Percentiles rank a stretch among this genome's conserved stretches.
Evolutionary conservation across 2,888 invertebrate genomes (phyloP).

Genomic region (Podotricha telesiphe): DNA sequence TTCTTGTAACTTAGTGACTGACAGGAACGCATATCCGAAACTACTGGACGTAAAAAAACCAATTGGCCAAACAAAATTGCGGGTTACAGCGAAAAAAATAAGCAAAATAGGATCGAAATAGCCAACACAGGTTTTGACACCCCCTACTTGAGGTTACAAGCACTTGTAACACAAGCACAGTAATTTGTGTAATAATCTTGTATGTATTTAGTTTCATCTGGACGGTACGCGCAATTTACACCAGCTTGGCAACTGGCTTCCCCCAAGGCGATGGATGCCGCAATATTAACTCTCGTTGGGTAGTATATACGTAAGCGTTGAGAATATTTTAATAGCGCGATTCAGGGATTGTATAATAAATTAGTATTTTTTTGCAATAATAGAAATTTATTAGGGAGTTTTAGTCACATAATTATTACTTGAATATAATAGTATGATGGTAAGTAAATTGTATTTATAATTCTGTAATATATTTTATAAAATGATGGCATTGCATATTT

Average conservation of each 20-base stretch:
- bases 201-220: slow-evolving; percentile 6
- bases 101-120: neutral
- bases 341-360: slow-evolving; percentile 4
- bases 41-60: no score
- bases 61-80: no score
- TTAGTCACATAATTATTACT: no score
- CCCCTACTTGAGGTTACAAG: slow-evolving; percentile 1
- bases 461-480: no score
- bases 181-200: neutral
- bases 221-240: neutral
- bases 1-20: no score
- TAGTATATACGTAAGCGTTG: neutral
- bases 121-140: neutral
- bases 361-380: no score
- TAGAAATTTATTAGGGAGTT: no score
- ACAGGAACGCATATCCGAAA: no score
- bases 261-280: slow-evolving; percentile 5
- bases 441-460: no score
- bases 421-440: no score
- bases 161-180: neutral
- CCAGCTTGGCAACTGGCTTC: slow-evolving; percentile 18
- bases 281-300: accelerated
- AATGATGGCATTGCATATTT: no score
- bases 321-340: slow-evolving; percentile 18
- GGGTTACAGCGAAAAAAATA: neutral